Evolutionary conservation across 1,140 invertebrate species (phyloP), one percentile per base, ranked within the genome.

Genomic region (Vollenhovia emeryi): DNA sequence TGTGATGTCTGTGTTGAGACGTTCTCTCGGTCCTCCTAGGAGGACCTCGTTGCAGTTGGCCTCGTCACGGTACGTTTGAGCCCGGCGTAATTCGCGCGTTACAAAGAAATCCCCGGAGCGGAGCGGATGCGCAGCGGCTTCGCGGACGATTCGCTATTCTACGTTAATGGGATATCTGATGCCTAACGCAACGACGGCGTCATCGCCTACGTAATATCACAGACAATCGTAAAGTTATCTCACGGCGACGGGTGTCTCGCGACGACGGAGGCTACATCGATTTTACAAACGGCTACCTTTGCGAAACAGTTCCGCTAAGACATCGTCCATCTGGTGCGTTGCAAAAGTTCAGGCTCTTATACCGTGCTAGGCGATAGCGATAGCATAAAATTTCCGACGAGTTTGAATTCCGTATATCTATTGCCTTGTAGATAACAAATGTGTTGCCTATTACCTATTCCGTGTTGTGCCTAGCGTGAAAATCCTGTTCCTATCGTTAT

Each of bases 141-240:
- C 55, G 75, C 33, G 45, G n/a, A 55, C 36, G 24, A 43, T 36
- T 55, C 18, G 50, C 68, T 87, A 87, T 15, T 85, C 75, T 85
- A 69, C 24, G 4, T 27, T 68, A 74, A 82, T 9, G 18, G 11
- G 36, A 82, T 82, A 76, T 52, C 24, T 62, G 52, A 85, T 85
- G 71, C 57, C 84, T 86, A 86, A 73, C 76, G 83, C 64, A 76
- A 88, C 52, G 71, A 86, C 48, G 62, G 55, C 36, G 66, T 60
- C 60, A 88, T 89, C 79, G 55, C 79, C 85, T 87, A 87, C 85
- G 62, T 89, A 85, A 89, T 89, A 89, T 90, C 88, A 87, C 87
- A 89, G 89, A 89, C 68, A 89, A 87, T 87, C 80, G 79, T 80
- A 80, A 86, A 60, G 21, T 86, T 89, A 85, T 24, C 69, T 64